Evolutionary conservation across 2,113 vertebrate species (phyloP).

Genomic region (Syngnathus floridae): DNA sequence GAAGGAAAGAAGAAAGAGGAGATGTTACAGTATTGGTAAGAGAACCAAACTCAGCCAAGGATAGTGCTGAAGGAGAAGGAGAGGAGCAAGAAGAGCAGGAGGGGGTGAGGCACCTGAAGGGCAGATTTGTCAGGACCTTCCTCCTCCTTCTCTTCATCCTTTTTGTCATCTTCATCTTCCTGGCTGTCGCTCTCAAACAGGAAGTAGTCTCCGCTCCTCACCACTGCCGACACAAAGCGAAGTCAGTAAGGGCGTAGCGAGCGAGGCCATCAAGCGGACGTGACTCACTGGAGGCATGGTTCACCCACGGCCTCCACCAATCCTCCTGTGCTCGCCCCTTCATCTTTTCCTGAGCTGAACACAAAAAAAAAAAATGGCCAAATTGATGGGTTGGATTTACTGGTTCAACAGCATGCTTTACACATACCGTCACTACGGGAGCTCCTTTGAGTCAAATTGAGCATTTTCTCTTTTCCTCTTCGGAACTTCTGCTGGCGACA

Average conservation of each 20-base stretch:
- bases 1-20: neutral
- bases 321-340: constrained; percentile 69
- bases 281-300: constrained; percentile 99
- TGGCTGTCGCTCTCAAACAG: constrained; percentile 99
- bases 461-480: constrained; percentile 94
- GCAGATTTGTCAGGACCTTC: constrained; percentile 85
- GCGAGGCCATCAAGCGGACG: constrained; percentile 63
- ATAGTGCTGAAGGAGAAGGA: neutral
- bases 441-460: constrained; percentile 91
- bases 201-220: constrained; percentile 99
- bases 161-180: constrained; percentile 74
- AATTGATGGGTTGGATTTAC: no score
- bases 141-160: constrained; percentile 84
- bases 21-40: neutral
- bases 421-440: constrained; percentile 40
- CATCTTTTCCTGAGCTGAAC: constrained; percentile 79
- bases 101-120: constrained; percentile 81
- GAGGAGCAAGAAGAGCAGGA: constrained; percentile 8
- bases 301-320: constrained; percentile 99
- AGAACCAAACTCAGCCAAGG: neutral
- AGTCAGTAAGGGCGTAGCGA: constrained; percentile 18
- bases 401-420: neutral
- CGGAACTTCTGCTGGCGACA: constrained; percentile 95
- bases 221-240: constrained; percentile 76
- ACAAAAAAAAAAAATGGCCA: neutral